Conservation (phyloP, 2,113 vertebrate species). For the Perccottus glenii region DNA sequence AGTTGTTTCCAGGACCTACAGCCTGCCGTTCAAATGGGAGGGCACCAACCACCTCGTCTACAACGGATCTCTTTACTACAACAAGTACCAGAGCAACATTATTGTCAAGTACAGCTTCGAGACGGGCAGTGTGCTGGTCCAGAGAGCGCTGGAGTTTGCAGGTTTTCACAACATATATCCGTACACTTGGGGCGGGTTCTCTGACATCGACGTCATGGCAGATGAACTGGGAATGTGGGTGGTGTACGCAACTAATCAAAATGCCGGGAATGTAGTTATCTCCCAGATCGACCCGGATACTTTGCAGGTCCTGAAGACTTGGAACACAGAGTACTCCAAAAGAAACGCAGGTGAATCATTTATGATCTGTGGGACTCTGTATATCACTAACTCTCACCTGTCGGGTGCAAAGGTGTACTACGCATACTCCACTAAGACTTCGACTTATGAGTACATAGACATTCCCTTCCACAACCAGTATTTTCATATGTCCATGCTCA, state of each 20-base stretch:
- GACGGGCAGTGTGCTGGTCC: slow-evolving; percentile 87
- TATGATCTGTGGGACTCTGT: slow-evolving; percentile 98
- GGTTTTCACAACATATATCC: slow-evolving; percentile 98
- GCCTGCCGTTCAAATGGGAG: slow-evolving; percentile 97
- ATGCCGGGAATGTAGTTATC: slow-evolving; percentile 96
- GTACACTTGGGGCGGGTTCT: slow-evolving; percentile 97
- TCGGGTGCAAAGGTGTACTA: slow-evolving; percentile 99
- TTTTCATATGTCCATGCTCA: slow-evolving; percentile 99
- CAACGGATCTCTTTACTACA: slow-evolving; percentile 97
- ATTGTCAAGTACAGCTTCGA: slow-evolving; percentile 98
- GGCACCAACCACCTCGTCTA: slow-evolving; percentile 98
- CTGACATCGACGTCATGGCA: slow-evolving; percentile 97
- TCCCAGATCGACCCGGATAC: slow-evolving; percentile 92
- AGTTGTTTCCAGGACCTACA: slow-evolving; percentile 94
- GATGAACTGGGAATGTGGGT: slow-evolving; percentile 97
- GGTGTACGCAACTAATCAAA: slow-evolving; percentile 97
- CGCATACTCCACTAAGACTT: slow-evolving; percentile 95
- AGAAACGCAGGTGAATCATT: slow-evolving; percentile 97
- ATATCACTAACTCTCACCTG: slow-evolving; percentile 96
- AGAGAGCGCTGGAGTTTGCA: slow-evolving; percentile 92
- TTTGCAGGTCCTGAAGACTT: slow-evolving; percentile 91
- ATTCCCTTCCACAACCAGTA: slow-evolving; percentile 99
- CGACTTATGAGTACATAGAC: slow-evolving; percentile 94
- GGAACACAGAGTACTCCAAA: slow-evolving; percentile 97
- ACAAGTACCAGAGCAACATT: slow-evolving; percentile 99